These are phyloP conservation scores for Achroia grisella DNA, from an alignment of 1,140 invertebrate genomes.

Conservation along the genomic window DNA sequence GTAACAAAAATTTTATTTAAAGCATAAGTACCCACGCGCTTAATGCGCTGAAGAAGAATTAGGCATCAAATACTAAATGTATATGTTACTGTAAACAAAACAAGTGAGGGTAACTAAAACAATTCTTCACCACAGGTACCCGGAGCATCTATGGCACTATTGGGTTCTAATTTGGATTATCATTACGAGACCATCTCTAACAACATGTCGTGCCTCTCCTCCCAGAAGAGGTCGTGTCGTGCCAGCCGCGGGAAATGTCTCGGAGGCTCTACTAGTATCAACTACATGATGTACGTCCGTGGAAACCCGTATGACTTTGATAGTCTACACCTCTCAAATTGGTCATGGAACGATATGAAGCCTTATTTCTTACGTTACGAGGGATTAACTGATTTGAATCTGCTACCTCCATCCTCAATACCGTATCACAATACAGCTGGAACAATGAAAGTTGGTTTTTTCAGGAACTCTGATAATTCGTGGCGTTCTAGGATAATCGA, in stretches of 20 bases:
- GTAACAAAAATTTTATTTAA: too few relatives aligned
- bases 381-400: slow-evolving; percentile 21
- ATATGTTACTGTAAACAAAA: background rate
- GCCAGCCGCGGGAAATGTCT: slow-evolving; percentile 71
- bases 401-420: slow-evolving; percentile 24
- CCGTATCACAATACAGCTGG: slow-evolving; percentile 75
- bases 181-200: slow-evolving; percentile 39
- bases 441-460: slow-evolving; percentile 74
- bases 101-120: background rate
- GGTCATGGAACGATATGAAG: slow-evolving; percentile 34
- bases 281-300: slow-evolving; percentile 87
- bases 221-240: slow-evolving; percentile 21
- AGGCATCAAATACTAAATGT: too few relatives aligned
- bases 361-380: slow-evolving; percentile 44
- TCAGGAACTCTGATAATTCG: slow-evolving; percentile 73
- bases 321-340: slow-evolving; percentile 27
- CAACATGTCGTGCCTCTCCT: slow-evolving; percentile 34
- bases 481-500: slow-evolving; percentile 66
- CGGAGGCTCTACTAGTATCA: slow-evolving; percentile 84
- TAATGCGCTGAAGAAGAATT: too few relatives aligned
- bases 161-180: slow-evolving; percentile 33
- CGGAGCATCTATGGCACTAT: slow-evolving; percentile 9
- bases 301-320: slow-evolving; percentile 81
- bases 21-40: too few relatives aligned
- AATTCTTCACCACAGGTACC: slow-evolving; percentile 28